A percentile compares a stretch with the other conserved stretches of the same genome.
Evolutionary conservation across 2,113 vertebrate species (phyloP).

Genomic region (Poeciliopsis turrubarensis): DNA sequence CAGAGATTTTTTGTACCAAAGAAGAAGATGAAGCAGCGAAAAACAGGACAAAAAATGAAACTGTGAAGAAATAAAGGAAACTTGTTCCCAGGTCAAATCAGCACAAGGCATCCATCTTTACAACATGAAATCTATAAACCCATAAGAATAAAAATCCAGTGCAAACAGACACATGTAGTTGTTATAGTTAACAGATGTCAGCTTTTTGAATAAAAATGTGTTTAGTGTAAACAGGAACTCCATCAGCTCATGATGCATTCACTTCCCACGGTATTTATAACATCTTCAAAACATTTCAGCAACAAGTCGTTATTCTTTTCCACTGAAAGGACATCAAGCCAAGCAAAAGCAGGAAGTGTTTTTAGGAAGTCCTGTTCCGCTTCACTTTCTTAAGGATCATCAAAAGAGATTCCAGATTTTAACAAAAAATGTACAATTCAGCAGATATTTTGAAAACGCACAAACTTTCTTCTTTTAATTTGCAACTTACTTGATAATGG

Average conservation of each 20-base stretch:
- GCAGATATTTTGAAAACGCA: background rate
- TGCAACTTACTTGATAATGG: background rate
- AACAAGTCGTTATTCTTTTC: background rate
- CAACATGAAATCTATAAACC: background rate
- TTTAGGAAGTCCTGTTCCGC: too few species aligned
- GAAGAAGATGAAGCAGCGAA: background rate
- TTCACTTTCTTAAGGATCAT: background rate
- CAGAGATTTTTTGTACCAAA: background rate
- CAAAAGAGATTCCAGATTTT: background rate
- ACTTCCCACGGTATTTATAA: background rate
- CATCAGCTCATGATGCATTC: background rate
- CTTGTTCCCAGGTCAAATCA: background rate
- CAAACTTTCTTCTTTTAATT: too few species aligned
- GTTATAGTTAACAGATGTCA: background rate
- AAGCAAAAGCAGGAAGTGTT: background rate
- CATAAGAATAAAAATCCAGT: background rate
- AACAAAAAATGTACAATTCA: background rate
- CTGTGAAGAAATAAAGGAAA: background rate
- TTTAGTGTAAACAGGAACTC: background rate
- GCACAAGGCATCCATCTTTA: background rate
- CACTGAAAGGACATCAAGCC: background rate
- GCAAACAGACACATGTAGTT: background rate
- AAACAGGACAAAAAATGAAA: background rate
- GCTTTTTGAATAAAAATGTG: background rate
- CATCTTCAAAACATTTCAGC: background rate